Conservation (phyloP, 2,888 invertebrate species). For the Sicus ferrugineus region DNA sequence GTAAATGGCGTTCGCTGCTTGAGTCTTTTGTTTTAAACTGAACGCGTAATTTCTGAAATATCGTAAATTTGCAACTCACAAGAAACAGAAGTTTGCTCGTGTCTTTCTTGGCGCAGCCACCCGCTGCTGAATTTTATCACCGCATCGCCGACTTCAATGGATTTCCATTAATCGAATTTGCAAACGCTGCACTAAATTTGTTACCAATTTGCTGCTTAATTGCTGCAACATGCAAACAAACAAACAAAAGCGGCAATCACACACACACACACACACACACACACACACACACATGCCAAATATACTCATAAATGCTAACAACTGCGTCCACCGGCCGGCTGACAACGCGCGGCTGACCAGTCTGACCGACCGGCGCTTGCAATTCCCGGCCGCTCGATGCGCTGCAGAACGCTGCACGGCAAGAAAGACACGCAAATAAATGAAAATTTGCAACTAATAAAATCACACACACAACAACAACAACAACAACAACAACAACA, state of each 20-base stretch:
- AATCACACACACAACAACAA: conserved; percentile 36
- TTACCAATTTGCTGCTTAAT: conserved; percentile 61
- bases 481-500: conserved; percentile 40
- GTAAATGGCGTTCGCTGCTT: neutral
- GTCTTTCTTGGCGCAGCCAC: neutral
- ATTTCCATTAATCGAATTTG: conserved; percentile 32
- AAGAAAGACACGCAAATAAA: too few relatives aligned
- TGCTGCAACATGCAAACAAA: conserved; percentile 40
- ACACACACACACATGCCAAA: conserved; percentile 19
- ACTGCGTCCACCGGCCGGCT: conserved; percentile 43
- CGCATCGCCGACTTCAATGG: conserved; percentile 28
- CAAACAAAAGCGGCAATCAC: neutral
- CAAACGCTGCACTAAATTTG: conserved; percentile 52
- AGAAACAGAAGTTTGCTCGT: neutral
- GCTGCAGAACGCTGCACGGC: too few relatives aligned
- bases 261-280: conserved; percentile 14
- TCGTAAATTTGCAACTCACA: conserved; percentile 1
- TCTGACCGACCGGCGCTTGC: too few relatives aligned
- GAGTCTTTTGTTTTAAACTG: neutral
- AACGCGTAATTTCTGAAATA: neutral
- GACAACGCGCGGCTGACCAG: conserved; percentile 33
- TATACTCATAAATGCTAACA: conserved; percentile 11
- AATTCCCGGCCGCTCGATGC: too few relatives aligned
- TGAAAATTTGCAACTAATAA: conserved; percentile 25
- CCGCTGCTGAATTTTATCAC: neutral